Evolutionary conservation across 2,888 invertebrate species (phyloP).

Genomic region (Choristoneura rosaceana): DNA sequence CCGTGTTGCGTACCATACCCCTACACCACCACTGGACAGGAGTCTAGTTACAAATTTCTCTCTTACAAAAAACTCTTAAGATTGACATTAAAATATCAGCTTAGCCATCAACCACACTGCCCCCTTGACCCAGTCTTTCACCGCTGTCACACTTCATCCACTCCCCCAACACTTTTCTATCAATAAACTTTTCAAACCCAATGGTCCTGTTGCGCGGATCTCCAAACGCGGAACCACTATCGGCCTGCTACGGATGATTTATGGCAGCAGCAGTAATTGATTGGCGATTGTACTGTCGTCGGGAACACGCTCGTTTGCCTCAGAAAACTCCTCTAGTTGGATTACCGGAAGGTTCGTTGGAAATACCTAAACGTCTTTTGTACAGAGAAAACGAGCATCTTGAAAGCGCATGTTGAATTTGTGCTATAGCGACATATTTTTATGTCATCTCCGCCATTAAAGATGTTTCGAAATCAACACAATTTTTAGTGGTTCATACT

Average conservation of each 20-base stretch:
- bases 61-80: too few species aligned
- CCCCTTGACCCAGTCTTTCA: background rate
- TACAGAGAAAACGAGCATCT: background rate
- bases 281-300: conserved; percentile 54
- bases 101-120: background rate
- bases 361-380: conserved; percentile 8
- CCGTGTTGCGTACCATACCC: too few species aligned
- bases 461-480: too few species aligned
- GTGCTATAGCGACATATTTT: background rate
- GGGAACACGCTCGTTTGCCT: conserved; percentile 37
- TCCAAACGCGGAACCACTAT: background rate
- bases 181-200: conserved; percentile 3
- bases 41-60: too few species aligned
- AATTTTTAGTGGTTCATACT: too few species aligned
- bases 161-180: background rate
- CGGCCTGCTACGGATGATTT: conserved; percentile 55
- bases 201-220: background rate
- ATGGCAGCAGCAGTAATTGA: conserved; percentile 62
- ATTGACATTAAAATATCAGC: background rate
- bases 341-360: conserved; percentile 1
- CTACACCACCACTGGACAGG: too few species aligned
- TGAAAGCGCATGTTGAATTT: background rate
- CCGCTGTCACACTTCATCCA: background rate
- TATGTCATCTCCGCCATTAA: background rate
- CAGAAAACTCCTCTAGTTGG: conserved; percentile 15